Base-by-base conservation (phyloP, 1,140 invertebrate species). In the Orchestia grillus region DNA sequence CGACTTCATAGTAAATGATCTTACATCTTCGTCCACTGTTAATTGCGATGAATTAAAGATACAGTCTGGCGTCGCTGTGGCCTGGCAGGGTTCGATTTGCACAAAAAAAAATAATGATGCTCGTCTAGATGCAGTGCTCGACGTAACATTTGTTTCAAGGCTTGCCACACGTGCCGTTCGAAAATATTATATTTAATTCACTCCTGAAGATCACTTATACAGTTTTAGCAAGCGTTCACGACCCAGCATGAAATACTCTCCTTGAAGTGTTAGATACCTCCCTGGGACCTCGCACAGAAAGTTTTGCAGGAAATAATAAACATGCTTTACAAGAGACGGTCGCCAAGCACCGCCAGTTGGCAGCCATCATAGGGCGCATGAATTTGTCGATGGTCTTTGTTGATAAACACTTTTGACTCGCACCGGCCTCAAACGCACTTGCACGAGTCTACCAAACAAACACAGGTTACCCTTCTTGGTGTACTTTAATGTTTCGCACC, bases 361-460 rank as follows among this genome's bases (percentile, higher is more conserved):
- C 88, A 90, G 88, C 88, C 88, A 90, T 90, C 88, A 90, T 90
- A 90, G 41, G 43, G 41, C 43, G 41, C 88, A 90, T 90, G 88
- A 90, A 90, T 90, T 90, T 90, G 88, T 90, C 88, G 88, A 90
- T 90, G 88, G 88, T 90, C 88, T 90, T 42, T 44, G 88, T 42
- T 90, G 43, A 90, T 90, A 90, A 90, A 90, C 88, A 90, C 88
- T 90, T 90, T 90, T 44, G 43, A 77, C 62, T 77, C 62, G 62
- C 62, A 1, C 62, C 3, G 62, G 62, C 62, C 62, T 53, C 47
- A 53, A 53, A 53, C 47, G 36, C 62, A 77, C 62, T 77, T 23
- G 62, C 28, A 36, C 15, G 62, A 77, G 62, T 28, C 62, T 77
- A 77, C 88, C n/a, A 90, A 90, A 44, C 88, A 90, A 90, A 90